Base-by-base conservation (phyloP, 1,140 invertebrate species). In the Vollenhovia emeryi region DNA sequence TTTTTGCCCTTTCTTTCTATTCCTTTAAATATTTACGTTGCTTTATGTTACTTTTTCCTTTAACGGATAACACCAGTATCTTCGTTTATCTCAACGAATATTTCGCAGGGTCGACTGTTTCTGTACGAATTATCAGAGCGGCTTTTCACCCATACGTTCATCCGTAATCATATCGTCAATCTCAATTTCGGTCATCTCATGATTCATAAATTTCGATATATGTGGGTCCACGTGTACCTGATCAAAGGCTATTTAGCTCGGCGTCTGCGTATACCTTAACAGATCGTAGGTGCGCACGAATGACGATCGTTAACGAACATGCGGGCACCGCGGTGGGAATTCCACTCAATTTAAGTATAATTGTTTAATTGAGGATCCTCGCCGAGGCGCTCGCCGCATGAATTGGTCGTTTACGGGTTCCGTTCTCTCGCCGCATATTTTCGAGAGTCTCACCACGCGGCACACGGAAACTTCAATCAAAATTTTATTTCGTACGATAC, bases 361-460 rank as follows among this genome's bases (percentile, higher is more conserved):
- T 93, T 93, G 90, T 93, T 93, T 93, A 93, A 93, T 93, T 93
- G 90, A 93, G 88, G 91, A 93, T 90, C 89, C 86, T 91, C 91
- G 88, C 87, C 87, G 90, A 87, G 85, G 82, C 66, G 87, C 88
- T 88, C 79, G 27, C 62, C 62, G 75, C 75, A 87, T 55, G 79
- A 88, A 87, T 84, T 86, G 64, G 45, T 87, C 86, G 90, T 87
- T 84, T 62, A 64, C 62, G 52, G n/a, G 43, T 59, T 75, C 69
- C 55, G 59, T 59, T 86, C 74, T 75, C 60, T 33, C 66, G 21
- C 66, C 40, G 21, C 24, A 21, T 24, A 50, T 82, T 82, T 82
- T 73, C 64, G 50, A 71, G 27, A 66, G 50, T 30, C 18, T 71
- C 68, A n/a, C 7, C 52, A n/a, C 50, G 4, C 24, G 73, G 13